Evolutionary conservation across 2,113 vertebrate species (phyloP).

Genomic region (Odontesthes bonariensis): DNA sequence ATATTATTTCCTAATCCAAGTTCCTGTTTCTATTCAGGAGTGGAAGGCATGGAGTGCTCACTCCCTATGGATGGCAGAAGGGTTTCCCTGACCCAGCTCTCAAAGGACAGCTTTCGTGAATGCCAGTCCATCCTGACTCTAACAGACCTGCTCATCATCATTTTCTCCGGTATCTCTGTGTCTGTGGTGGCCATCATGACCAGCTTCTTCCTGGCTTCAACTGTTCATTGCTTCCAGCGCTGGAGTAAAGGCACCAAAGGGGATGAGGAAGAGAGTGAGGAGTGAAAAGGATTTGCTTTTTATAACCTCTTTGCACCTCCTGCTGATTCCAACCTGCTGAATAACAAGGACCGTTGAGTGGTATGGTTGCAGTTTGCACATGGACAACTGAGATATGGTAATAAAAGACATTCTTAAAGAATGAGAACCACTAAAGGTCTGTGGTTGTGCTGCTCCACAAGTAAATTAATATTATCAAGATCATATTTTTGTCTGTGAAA

Average conservation of each 20-base stretch:
- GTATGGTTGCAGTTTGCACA: conserved; percentile 39
- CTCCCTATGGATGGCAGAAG: conserved; percentile 90
- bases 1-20: conserved; percentile 4
- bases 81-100: conserved; percentile 91
- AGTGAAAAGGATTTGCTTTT: conserved; percentile 72
- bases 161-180: conserved; percentile 97
- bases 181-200: conserved; percentile 96
- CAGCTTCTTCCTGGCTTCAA: conserved; percentile 97
- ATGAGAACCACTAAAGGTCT: conserved; percentile 29
- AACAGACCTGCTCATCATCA: conserved; percentile 96
- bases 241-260: conserved; percentile 93
- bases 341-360: conserved; percentile 32
- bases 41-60: conserved; percentile 93
- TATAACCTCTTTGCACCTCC: conserved; percentile 1
- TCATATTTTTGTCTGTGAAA: conserved; percentile 46
- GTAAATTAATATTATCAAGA: conserved; percentile 37
- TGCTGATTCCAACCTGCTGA: conserved; percentile 41
- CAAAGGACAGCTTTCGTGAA: conserved; percentile 95
- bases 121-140: conserved; percentile 94
- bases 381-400: conserved; percentile 25
- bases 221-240: conserved; percentile 97
- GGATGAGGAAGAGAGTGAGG: conserved; percentile 93
- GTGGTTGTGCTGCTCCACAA: conserved; percentile 25
- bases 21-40: conserved; percentile 81
- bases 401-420: conserved; percentile 43